Conservation (phyloP, 1,140 invertebrate species). For the Megathymus violae region DNA sequence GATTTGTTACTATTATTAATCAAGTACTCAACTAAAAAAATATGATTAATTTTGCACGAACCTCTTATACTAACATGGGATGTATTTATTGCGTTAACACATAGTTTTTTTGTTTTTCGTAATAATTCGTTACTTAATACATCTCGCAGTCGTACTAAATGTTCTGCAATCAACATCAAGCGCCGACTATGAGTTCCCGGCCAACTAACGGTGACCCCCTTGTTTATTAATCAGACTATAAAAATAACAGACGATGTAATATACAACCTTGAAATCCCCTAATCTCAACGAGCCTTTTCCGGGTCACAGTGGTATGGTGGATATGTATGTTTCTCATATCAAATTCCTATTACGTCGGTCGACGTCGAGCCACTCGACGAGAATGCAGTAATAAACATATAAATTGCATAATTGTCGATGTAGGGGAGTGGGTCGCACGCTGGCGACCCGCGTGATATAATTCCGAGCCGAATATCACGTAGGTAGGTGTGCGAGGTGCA, state of each 20-base stretch:
- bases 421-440: constrained; percentile 40
- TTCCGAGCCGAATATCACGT: constrained; percentile 19
- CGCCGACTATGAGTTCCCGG: too few relatives aligned
- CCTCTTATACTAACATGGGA: too few relatives aligned
- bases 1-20: too few relatives aligned
- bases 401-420: constrained; percentile 42
- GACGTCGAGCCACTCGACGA: constrained; percentile 27
- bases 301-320: constrained; percentile 16
- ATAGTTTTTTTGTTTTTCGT: too few relatives aligned
- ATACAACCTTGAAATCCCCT: constrained; percentile 23
- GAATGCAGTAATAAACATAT: constrained; percentile 35
- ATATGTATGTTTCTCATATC: constrained; percentile 28
- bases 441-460: constrained; percentile 32
- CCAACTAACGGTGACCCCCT: too few relatives aligned
- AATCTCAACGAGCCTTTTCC: constrained; percentile 26
- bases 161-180: too few relatives aligned
- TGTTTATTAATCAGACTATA: background rate
- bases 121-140: too few relatives aligned
- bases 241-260: background rate
- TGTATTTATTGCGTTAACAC: too few relatives aligned
- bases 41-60: too few relatives aligned
- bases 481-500: constrained; percentile 20
- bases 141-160: too few relatives aligned
- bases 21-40: too few relatives aligned
- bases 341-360: constrained; percentile 18